Percentiles rank a stretch among this genome's conserved stretches.
phyloP scores from a whole-genome alignment of 1,140 invertebrate genomes.

The Ditylenchus dipsaci region DNA sequence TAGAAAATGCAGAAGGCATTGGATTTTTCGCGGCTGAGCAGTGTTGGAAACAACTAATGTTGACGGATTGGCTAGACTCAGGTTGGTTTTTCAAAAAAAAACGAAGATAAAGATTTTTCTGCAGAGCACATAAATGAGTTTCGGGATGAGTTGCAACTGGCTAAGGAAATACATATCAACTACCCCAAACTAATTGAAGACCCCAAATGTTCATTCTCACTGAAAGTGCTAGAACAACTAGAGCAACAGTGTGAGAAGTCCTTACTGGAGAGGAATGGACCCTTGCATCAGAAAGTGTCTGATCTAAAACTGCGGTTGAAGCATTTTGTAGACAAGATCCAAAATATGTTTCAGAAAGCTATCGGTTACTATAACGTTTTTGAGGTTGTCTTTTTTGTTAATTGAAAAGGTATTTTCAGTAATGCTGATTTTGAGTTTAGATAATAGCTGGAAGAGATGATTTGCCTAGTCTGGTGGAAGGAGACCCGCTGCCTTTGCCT shows the following conservation, averaged over 20 bases:
- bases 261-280: conserved; percentile 24
- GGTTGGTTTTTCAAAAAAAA: too few relatives aligned
- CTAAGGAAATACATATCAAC: conserved; percentile 9
- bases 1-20: background rate
- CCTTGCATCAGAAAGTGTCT: conserved; percentile 16
- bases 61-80: conserved; percentile 21
- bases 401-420: background rate
- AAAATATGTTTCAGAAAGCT: conserved; percentile 19
- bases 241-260: conserved; percentile 18
- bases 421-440: conserved; percentile 12
- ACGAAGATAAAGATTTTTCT: too few relatives aligned
- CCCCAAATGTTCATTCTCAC: conserved; percentile 10
- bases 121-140: conserved; percentile 14
- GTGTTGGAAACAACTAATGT: conserved; percentile 5
- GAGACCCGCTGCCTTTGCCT: conserved; percentile 14
- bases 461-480: conserved; percentile 31
- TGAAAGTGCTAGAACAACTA: conserved; percentile 27
- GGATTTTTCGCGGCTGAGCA: conserved; percentile 7
- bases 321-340: conserved; percentile 26
- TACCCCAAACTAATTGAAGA: conserved; percentile 2
- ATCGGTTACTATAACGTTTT: conserved; percentile 28
- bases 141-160: conserved; percentile 19
- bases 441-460: conserved; percentile 18
- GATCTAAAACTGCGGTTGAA: background rate
- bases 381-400: conserved; percentile 12